These are phyloP conservation scores for Coelinius sp. DNA, from an alignment of 2,888 invertebrate species.

Conservation along the genomic window DNA sequence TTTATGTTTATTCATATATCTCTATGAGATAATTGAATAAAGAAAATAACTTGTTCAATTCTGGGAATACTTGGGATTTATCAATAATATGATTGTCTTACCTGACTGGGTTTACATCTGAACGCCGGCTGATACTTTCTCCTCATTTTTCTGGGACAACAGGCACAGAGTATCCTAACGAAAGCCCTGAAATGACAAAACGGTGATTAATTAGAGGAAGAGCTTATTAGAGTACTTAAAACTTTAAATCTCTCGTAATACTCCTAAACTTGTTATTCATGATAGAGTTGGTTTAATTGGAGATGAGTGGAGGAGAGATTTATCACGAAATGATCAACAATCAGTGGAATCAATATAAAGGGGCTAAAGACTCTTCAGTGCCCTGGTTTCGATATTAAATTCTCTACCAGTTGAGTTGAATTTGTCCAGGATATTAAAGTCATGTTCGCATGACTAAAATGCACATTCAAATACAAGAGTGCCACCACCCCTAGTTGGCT, in stretches of 20 bases:
- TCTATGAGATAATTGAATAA: neutral
- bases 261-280: neutral
- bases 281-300: slow-evolving; percentile 9
- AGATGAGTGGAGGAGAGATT: neutral
- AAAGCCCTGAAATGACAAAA: slow-evolving; percentile 84
- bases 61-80: too few species aligned
- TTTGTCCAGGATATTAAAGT: slow-evolving; percentile 38
- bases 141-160: slow-evolving; percentile 86
- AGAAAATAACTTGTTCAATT: too few species aligned
- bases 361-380: neutral
- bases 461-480: slow-evolving; percentile 24
- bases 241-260: neutral
- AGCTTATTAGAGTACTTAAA: neutral
- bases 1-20: neutral
- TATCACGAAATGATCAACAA: neutral
- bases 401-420: neutral
- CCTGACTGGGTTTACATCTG: slow-evolving; percentile 89
- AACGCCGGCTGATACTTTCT: slow-evolving; percentile 88
- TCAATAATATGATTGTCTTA: slow-evolving; percentile 62
- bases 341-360: neutral
- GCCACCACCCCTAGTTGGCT: slow-evolving; percentile 34
- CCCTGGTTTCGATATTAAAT: neutral
- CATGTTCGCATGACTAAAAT: slow-evolving; percentile 51
- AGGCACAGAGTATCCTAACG: slow-evolving; percentile 89
- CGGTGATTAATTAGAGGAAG: slow-evolving; percentile 8